Conservation (phyloP, 2,888 invertebrate genomes). For the Ophion ellenae region DNA sequence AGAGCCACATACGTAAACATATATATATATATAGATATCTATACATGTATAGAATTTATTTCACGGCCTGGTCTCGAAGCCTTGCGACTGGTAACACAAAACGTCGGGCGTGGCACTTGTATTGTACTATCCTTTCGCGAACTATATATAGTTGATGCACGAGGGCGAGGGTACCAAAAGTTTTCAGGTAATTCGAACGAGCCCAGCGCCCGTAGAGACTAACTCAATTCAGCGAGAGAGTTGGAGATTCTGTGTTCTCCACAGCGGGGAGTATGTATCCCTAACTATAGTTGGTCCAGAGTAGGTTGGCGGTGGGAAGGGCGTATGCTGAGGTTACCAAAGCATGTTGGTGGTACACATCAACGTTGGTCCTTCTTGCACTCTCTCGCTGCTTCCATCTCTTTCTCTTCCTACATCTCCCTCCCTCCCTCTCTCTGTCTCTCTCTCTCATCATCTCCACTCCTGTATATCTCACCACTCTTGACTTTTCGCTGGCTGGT, state of each 20-base stretch:
- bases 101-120: conserved; percentile 57
- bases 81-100: conserved; percentile 30
- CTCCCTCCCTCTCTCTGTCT: neutral
- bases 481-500: conserved; percentile 37
- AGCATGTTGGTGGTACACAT: conserved; percentile 36
- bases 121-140: conserved; percentile 47
- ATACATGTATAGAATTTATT: conserved; percentile 5
- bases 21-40: neutral
- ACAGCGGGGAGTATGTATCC: conserved; percentile 27
- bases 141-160: conserved; percentile 15
- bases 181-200: conserved; percentile 69
- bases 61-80: neutral
- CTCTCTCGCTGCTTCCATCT: neutral
- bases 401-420: neutral
- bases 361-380: conserved; percentile 4
- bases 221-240: conserved; percentile 65
- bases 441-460: conserved; percentile 1
- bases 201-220: conserved; percentile 62
- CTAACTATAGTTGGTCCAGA: conserved; percentile 24
- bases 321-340: conserved; percentile 49
- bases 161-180: conserved; percentile 56
- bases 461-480: neutral
- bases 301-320: conserved; percentile 35
- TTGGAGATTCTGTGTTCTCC: conserved; percentile 50
- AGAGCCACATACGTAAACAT: neutral